Evolutionary conservation across 2,113 vertebrate genomes (phyloP), one percentile per base, ranked within the genome.

Genomic region (Helogale parvula): DNA sequence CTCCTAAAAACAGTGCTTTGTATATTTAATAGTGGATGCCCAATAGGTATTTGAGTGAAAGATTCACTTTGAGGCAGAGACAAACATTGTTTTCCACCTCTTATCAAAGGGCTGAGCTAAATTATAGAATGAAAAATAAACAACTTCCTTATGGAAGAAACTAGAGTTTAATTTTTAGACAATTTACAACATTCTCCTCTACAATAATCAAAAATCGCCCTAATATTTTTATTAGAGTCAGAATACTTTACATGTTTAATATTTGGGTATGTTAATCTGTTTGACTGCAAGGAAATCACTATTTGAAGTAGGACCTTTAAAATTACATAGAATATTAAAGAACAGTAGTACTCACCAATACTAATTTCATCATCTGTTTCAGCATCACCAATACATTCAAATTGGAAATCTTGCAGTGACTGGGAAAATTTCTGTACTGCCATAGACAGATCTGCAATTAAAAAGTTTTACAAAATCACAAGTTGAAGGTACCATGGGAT

Each of bases 331-430:
- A 72, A 27, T 57, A 95, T 0, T 41, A 69, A 25, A 92, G 23
- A 83, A 41, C 0, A 4, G 27, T 16, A 63, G 47, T 81, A 99
- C 99, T 99, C 98, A 99, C 99, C 99, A 25, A 99, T 99, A 97
- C 99, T 99, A 94, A 99, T 99, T 98, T 99, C 99, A 93, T 99
- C 99, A 87, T 99, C 99, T 2, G 99, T 99, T 99, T 99, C 99
- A 29, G 99, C 99, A 94, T 99, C 99, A 33, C 99, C 99, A 65
- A 99, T 99, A 96, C 99, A 99, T 97, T 99, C 99, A 97, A 99
- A 99, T 90, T 99, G 99, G 98, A 99, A 99, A 98, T 99, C 99
- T 98, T 99, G 99, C 29, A 99, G 98, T 12, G 99, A 99, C 94
- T 99, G 99, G 23, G 99, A 99, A 98, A 99, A 99, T 97, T 99